Evolutionary conservation across 2,113 vertebrate species (phyloP), one percentile per base, ranked within the genome.

Genomic region (Ammospiza nelsoni): DNA sequence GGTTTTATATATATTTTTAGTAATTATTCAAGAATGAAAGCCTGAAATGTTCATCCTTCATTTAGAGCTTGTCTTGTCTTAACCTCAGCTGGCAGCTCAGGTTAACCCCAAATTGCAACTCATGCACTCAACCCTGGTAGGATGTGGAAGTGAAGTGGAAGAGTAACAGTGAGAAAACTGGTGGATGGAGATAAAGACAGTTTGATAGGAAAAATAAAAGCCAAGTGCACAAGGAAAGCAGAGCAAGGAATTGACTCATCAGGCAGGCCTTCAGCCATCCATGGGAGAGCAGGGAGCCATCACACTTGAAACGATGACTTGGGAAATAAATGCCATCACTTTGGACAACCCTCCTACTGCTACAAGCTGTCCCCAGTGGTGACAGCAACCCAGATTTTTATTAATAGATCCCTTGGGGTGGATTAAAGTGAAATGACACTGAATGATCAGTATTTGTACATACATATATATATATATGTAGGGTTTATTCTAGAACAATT

Each of bases 291-390:
- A 51, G 12, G 16, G 9, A 15, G 35, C 6, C 27, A 29, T 37
- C 19, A 27, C 1, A 3, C 0, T 0, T 23, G 17, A 72, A 78
- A 35, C 1, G 0, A 12, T 37, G 21, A 33, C 19, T 54, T 54
- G 24, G 29, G 28, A 86, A 83, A 72, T 28, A 72, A 82, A 58
- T 2, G 1, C 1, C 16, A 66, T 23, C 6, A 21, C 5, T 62
- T 17, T 5, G 5, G 65, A 59, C 2, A 11, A 10, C 5, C 2
- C 2, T 2, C 2, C 3, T 15, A 52, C 51, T 7, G 4, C 19
- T 66, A 29, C 16, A 4, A 49, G 12, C 5, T 0, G 0, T n/a
- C 16, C 12, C 8, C 12, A 49, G 41, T 20, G 35, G 29, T 75
- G 35, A 75, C 35, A 49, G 15, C 10, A 58, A 8, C 29, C 5